A percentile compares a stretch with the other conserved stretches of the same genome.
phyloP scores from a whole-genome alignment of 2,797 vertebrate genomes.

The Hybognathus amarus region DNA sequence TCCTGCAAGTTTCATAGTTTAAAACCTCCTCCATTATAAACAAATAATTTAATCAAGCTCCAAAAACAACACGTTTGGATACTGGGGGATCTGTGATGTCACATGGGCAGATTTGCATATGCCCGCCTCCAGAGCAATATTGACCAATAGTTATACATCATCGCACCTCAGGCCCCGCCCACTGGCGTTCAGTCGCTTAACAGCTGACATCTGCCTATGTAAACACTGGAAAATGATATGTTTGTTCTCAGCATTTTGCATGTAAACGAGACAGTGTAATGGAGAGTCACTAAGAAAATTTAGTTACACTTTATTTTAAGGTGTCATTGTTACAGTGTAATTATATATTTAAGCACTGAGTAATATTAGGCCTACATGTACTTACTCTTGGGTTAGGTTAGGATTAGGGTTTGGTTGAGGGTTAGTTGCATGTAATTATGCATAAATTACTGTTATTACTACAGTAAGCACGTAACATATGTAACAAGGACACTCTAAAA shows the following conservation, averaged over 20 bases:
- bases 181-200: not conserved
- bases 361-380: no score
- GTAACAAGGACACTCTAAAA: no score
- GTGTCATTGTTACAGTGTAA: no score
- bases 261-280: not conserved
- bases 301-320: no score
- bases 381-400: no score
- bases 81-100: not conserved
- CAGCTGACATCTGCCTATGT: not conserved
- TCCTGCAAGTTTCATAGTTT: not conserved
- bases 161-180: no score
- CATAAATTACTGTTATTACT: no score
- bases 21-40: not conserved
- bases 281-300: not conserved
- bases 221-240: not conserved
- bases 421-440: no score
- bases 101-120: not conserved
- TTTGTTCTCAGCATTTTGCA: not conserved
- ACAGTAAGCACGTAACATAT: no score
- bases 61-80: not conserved
- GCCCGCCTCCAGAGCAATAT: not conserved
- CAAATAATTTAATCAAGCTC: not conserved
- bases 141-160: no score
- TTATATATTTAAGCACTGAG: no score
- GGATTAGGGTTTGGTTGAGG: no score